Conservation (phyloP, 2,113 vertebrate species). For the Salvelinus fontinalis region DNA sequence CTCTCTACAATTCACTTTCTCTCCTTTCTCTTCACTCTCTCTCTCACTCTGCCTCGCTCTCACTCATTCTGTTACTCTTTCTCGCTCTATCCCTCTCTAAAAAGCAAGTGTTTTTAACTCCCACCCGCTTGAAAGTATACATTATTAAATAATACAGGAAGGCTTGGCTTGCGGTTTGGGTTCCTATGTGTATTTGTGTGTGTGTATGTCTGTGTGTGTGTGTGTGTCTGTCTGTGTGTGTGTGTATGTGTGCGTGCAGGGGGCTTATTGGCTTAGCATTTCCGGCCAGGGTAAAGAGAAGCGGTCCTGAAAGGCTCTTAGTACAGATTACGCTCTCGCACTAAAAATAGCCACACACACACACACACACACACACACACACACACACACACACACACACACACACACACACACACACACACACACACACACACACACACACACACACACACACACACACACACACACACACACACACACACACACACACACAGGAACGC, state of each 20-base stretch:
- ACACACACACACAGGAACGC: conserved; percentile 44
- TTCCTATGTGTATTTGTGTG: conserved; percentile 29
- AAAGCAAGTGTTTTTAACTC: conserved; percentile 28
- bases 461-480: conserved; percentile 32
- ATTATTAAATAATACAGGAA: conserved; percentile 65
- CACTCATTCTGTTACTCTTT: conserved; percentile 37
- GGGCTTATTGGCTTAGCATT: conserved; percentile 92
- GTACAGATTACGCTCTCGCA: conserved; percentile 83
- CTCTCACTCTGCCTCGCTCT: background rate
- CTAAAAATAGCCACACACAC: conserved; percentile 88
- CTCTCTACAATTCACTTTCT: background rate
- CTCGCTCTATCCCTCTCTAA: background rate
- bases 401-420: conserved; percentile 29
- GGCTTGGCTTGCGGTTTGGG: conserved; percentile 38
- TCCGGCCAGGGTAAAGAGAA: conserved; percentile 92
- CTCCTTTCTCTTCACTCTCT: background rate
- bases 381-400: conserved; percentile 29
- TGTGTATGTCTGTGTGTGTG: background rate
- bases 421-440: conserved; percentile 25
- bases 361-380: conserved; percentile 27
- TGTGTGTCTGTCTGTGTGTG: conserved; percentile 22
- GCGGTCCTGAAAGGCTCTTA: conserved; percentile 87
- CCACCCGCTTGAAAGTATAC: conserved; percentile 35
- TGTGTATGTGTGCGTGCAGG: conserved; percentile 1
- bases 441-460: conserved; percentile 33